Evolutionary conservation across 2,888 invertebrate species (phyloP), one percentile per base, ranked within the genome.

Genomic region (Gymnocheta viridis): DNA sequence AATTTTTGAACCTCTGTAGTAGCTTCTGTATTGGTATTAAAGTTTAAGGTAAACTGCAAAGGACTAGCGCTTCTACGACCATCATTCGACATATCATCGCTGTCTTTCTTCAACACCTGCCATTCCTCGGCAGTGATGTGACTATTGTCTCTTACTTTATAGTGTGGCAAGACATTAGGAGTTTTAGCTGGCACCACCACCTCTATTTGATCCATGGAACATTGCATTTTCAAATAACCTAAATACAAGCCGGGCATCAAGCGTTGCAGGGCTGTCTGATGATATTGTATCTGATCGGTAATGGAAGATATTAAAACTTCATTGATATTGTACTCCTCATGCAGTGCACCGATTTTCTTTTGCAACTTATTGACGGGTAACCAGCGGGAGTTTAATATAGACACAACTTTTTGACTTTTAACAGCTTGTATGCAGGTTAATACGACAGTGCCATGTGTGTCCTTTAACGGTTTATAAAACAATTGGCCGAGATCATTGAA

Each of bases 91-190:
- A 67, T 41, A 22, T 69, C 66, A 7, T 74, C 0, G 93, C 92
- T 85, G 93, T 93, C 93, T 24, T 93, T 94, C 89, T 95, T 96
- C 14, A 99, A 93, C 91, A 97, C 96, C 87, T 97, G 96, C 99
- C 99, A 99, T 92, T 99, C 99, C 90, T 99, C 99, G 29, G 96
- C 96, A 14, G 98, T 98, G 0, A 99, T 97, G 90, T 99, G 98
- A 1, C 98, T 96, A 93, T 99, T 99, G 87, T 98, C 97, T 82
- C 99, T 93, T 44, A 99, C 95, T 91, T 97, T 96, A 85, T 96
- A 96, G 91, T 98, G 97, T 0, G 99, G 99, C 86, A 99, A 94
- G 87, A 98, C 97, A 91, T 98, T 99, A 4, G 99, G 99, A 1
- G 97, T 95, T 89, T 97, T 96, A 72, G 96, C 95, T 0, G 98